Percentiles rank a stretch among this genome's conserved stretches.
phyloP scores from a whole-genome alignment of 2,888 invertebrate species.

The Gymnocheta viridis region DNA sequence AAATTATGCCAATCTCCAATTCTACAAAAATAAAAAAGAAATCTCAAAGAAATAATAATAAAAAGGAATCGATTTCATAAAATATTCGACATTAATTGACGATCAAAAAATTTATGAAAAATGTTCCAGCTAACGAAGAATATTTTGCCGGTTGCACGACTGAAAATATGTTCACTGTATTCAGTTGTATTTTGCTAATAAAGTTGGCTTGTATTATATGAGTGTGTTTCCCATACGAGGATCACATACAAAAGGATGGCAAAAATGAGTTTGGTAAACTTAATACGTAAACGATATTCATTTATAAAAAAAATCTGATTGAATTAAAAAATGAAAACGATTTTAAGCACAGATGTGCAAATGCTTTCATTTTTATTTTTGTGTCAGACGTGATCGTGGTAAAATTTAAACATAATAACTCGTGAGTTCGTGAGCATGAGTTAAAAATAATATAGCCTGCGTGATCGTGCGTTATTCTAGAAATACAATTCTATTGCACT shows the following conservation, averaged over 20 bases:
- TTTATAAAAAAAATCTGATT: too few relatives aligned
- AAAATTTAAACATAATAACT: too few relatives aligned
- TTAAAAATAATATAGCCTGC: too few relatives aligned
- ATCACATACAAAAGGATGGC: not conserved
- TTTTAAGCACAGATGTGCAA: too few relatives aligned
- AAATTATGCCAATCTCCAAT: constrained; percentile 48
- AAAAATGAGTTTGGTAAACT: not conserved
- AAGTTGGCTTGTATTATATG: constrained; percentile 29
- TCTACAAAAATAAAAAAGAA: constrained; percentile 10
- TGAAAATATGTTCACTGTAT: not conserved
- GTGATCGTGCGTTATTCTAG: too few relatives aligned
- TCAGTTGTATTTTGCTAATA: constrained; percentile 34
- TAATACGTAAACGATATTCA: too few relatives aligned
- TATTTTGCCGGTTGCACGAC: constrained; percentile 69
- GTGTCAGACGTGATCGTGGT: too few relatives aligned
- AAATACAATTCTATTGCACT: too few relatives aligned
- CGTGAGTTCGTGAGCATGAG: too few relatives aligned
- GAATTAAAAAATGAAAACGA: too few relatives aligned
- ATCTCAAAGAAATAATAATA: constrained; percentile 58
- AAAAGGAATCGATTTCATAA: constrained; percentile 73
- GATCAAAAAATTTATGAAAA: constrained; percentile 78
- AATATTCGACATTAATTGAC: constrained; percentile 80
- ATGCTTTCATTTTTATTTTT: too few relatives aligned
- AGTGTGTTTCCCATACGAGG: constrained; percentile 47
- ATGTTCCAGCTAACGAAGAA: constrained; percentile 73